Conservation (phyloP, 2,113 vertebrate species). For the Oriolus oriolus region DNA sequence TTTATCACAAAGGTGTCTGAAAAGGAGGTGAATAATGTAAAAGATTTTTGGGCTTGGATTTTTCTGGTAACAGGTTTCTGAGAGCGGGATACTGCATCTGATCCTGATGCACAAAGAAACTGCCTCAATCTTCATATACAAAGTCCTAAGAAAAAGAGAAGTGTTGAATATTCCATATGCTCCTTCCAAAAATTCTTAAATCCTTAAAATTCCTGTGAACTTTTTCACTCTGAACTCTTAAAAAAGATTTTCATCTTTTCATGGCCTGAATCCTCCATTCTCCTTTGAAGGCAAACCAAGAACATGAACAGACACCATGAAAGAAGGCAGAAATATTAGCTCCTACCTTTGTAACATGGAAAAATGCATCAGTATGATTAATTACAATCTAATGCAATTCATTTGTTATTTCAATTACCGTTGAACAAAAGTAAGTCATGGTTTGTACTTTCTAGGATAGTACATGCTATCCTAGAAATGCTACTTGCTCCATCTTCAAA, state of each 20-base stretch:
- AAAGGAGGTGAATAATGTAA: background rate
- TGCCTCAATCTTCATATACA: background rate
- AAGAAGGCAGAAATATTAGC: background rate
- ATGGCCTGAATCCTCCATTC: background rate
- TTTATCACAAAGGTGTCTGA: background rate
- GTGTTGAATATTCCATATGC: background rate
- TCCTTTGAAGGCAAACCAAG: background rate
- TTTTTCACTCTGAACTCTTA: background rate
- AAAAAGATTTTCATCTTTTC: background rate
- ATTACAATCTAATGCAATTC: background rate
- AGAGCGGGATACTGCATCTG: fast-evolving
- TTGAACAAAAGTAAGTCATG: background rate
- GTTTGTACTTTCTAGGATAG: background rate
- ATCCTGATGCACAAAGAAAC: background rate
- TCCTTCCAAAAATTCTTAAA: background rate
- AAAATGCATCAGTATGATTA: background rate
- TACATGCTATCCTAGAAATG: background rate
- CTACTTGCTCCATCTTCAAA: background rate
- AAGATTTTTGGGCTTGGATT: background rate
- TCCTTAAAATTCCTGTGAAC: background rate
- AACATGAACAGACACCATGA: background rate
- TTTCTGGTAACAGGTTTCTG: background rate
- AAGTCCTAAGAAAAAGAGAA: background rate
- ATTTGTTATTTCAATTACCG: background rate
- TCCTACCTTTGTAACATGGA: background rate